A percentile compares a stretch with the other conserved stretches of the same genome.
phyloP scores from a whole-genome alignment of 2,888 invertebrate species.

The Sycophila texana region DNA sequence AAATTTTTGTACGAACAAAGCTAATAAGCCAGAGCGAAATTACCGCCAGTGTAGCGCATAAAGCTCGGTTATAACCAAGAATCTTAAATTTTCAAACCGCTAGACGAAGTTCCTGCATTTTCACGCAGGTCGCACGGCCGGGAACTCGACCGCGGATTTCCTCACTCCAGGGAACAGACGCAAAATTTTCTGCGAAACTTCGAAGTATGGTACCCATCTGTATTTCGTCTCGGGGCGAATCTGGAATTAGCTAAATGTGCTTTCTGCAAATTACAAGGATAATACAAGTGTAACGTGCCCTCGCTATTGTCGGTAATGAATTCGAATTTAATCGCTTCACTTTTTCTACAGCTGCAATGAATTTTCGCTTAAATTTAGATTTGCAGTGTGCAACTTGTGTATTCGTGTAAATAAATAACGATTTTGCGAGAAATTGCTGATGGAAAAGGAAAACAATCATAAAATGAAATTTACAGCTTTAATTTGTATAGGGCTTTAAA shows the following conservation, averaged over 20 bases:
- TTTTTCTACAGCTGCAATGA: no score
- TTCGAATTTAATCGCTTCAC: no score
- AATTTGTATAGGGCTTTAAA: no score
- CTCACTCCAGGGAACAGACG: not conserved
- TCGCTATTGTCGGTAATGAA: no score
- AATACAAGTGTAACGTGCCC: not conserved
- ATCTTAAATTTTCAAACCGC: constrained; percentile 38
- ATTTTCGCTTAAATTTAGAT: no score
- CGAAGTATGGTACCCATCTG: constrained; percentile 14
- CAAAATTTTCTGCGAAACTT: constrained; percentile 39
- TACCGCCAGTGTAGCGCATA: not conserved
- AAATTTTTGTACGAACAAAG: not conserved
- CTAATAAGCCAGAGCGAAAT: constrained; percentile 33
- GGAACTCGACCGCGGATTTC: constrained; percentile 28
- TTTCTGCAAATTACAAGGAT: not conserved
- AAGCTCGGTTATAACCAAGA: constrained; percentile 26
- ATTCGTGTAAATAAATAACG: no score
- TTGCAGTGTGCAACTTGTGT: no score
- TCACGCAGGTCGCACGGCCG: not conserved
- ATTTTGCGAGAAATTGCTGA: no score
- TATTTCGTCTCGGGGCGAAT: not conserved
- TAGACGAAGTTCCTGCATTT: constrained; percentile 37
- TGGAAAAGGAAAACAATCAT: no score
- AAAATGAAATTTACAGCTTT: no score
- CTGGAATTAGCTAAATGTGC: constrained; percentile 14